Evolutionary conservation across 2,113 vertebrate species (phyloP), one percentile per base, ranked within the genome.

Genomic region (Ceratotherium simum): DNA sequence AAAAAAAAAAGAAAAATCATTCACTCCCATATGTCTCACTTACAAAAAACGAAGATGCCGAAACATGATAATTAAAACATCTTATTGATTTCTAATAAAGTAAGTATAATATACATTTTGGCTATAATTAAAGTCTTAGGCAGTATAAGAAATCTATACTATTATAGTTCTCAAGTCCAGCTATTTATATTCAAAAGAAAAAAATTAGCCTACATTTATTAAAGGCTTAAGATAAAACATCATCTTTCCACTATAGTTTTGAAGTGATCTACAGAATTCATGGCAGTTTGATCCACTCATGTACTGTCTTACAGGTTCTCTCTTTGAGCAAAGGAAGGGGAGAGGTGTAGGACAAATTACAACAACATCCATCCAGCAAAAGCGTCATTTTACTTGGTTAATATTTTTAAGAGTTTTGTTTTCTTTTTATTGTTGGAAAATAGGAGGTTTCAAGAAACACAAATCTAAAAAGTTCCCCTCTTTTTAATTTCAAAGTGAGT

Each of bases 401-500:
- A 96, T 0, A 87, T 67, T 64, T 90, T 95, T 78, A 0, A 2
- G 99, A 99, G 6, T 0, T 89, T 13, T 73, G 70, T 0, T 96
- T 97, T 0, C 96, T 97, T 84, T 98, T 78, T 90, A 95, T 88
- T 96, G 79, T 95, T 99, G 99, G 97, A 99, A 99, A 98, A 99
- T 95, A 4, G 99, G 99, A 75, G 99, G 99, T 76, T 94, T 54
- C 93, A 99, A 98, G 97, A 99, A 99, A 89, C 97, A 92, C 3
- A 98, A 84, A 95, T 99, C 99, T 76, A 99, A 98, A 99, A 17
- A 98, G 99, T 93, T 99, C 99, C 21, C 99, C 99, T 78, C 99
- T 99, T 18, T 99, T 98, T 18, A 99, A 99, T 98, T 99, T 99
- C 51, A 82, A 62, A 76, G 20, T 13, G 20, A 46, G 17, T 67